A percentile compares a stretch with the other conserved stretches of the same genome.
phyloP scores from a whole-genome alignment of 2,888 invertebrate species.

The Trichogramma dendrolimi region DNA sequence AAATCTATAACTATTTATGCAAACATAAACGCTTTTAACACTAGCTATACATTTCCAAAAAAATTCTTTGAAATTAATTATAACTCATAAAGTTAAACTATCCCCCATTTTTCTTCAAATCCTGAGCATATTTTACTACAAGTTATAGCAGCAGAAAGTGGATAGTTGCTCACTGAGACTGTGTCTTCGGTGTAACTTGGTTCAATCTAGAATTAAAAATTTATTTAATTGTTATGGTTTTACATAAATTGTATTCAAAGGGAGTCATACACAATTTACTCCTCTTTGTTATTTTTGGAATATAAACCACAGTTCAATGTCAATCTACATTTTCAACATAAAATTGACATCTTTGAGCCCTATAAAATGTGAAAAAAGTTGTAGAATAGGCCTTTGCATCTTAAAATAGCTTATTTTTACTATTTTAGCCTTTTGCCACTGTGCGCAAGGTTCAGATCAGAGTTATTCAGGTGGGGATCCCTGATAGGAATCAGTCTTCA shows the following conservation, averaged over 20 bases:
- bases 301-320: no score
- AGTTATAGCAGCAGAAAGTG: conserved; percentile 91
- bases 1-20: neutral
- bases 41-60: conserved; percentile 7
- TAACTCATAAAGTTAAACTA: conserved; percentile 44
- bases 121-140: conserved; percentile 92
- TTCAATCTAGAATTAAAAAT: conserved; percentile 54
- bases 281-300: no score
- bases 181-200: conserved; percentile 86
- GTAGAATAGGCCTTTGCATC: no score
- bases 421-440: no score
- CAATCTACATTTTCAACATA: no score
- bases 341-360: no score
- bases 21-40: neutral
- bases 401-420: no score
- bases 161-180: conserved; percentile 92
- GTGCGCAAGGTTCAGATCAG: no score
- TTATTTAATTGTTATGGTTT: neutral
- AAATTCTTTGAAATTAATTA: conserved; percentile 1
- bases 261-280: no score
- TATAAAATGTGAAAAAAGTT: no score
- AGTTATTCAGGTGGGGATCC: no score
- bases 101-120: conserved; percentile 90
- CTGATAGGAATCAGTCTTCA: no score
- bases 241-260: neutral